Conservation (phyloP, 1,140 invertebrate species). For the Caenorhabditis brenneri region DNA sequence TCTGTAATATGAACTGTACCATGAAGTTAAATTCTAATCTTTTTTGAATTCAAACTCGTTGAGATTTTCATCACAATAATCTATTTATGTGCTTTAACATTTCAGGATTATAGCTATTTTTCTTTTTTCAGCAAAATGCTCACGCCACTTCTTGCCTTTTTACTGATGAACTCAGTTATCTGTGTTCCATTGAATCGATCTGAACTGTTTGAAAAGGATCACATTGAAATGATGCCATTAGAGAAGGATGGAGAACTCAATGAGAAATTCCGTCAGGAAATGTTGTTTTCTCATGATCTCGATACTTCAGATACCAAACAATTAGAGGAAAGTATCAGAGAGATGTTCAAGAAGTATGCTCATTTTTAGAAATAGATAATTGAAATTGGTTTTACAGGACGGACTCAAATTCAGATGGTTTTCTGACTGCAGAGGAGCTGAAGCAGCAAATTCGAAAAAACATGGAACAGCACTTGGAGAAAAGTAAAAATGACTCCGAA, state of each 20-base stretch:
- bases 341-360: neutral
- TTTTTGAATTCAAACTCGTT: no score
- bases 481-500: slow-evolving; percentile 4
- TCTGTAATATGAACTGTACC: no score
- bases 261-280: neutral
- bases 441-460: neutral
- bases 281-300: neutral
- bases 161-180: neutral
- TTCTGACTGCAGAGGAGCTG: neutral
- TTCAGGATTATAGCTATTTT: neutral
- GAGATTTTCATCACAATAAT: no score
- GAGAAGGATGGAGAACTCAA: neutral
- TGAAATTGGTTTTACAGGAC: neutral
- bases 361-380: neutral
- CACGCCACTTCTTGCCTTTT: neutral
- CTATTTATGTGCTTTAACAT: no score
- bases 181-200: neutral
- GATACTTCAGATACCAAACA: neutral
- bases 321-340: neutral
- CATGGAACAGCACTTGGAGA: neutral
- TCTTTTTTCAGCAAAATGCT: neutral
- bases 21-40: no score
- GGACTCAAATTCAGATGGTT: neutral
- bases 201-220: neutral
- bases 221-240: neutral